Evolutionary conservation across 2,888 invertebrate genomes (phyloP).

Genomic region (Mallateleia sp.): DNA sequence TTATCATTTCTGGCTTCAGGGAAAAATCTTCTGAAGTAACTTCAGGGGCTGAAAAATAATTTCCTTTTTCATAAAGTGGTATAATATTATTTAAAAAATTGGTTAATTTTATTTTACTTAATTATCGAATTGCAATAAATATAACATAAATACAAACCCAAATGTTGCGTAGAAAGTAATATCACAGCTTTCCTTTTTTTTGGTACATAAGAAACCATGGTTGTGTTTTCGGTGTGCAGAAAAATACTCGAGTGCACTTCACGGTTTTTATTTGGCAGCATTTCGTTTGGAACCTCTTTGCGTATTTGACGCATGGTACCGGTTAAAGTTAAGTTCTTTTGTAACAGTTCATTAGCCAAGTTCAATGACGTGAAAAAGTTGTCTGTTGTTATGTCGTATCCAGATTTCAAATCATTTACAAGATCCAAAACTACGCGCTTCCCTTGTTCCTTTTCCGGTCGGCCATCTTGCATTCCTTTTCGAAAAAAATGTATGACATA

Average conservation of each 20-base stretch:
- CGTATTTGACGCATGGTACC: slow-evolving; percentile 39
- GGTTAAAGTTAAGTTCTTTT: slow-evolving; percentile 22
- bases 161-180: slow-evolving; percentile 26
- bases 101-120: background rate
- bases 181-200: slow-evolving; percentile 31
- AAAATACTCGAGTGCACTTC: slow-evolving; percentile 30
- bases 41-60: slow-evolving; percentile 31
- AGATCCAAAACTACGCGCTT: slow-evolving; percentile 43
- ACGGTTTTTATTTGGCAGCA: slow-evolving; percentile 36
- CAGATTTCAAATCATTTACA: slow-evolving; percentile 5
- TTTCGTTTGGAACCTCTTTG: slow-evolving; percentile 37
- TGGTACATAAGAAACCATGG: slow-evolving; percentile 45
- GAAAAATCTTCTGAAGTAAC: slow-evolving; percentile 16
- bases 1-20: slow-evolving; percentile 30
- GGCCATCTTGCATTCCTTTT: slow-evolving; percentile 28
- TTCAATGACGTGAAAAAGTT: slow-evolving; percentile 51
- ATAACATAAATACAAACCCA: slow-evolving; percentile 10
- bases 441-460: slow-evolving; percentile 46
- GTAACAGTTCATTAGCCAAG: slow-evolving; percentile 17
- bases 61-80: background rate
- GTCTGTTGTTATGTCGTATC: slow-evolving; percentile 37
- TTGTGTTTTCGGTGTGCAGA: slow-evolving; percentile 26
- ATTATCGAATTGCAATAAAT: slow-evolving; percentile 1
- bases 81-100: background rate
- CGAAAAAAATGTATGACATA: background rate